Evolutionary conservation across 2,888 invertebrate genomes (phyloP), one percentile per base, ranked within the genome.

Genomic region (Thymelicus lineola): DNA sequence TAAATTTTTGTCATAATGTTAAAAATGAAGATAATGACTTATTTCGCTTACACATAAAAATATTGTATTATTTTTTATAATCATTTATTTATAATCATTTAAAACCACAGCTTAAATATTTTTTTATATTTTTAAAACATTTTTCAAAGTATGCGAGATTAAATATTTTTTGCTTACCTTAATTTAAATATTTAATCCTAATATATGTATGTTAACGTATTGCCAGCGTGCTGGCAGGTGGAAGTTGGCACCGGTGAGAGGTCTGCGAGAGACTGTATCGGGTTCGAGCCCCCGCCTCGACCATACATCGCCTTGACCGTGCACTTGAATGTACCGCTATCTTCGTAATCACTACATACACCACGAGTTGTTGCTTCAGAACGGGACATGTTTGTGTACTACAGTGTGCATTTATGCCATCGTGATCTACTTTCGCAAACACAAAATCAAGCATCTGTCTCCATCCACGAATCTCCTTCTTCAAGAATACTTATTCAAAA

Each of bases 281-380:
- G 74, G 76, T 74, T 76, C 71, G 76, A 73, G 77, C 77, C 75
- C 76, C 74, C 75, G 72, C 74, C 79, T 76, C 74, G 1, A 50
- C 48, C 48, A 50, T 65, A 72, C 80, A 79, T 62, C 78, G 83
- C 86, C 86, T 86, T 87, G 87, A 86, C 86, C 87, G 83, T 81
- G 84, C 86, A 85, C 90, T 88, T 88, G 84, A 77, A 55, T 84
- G 79, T 90, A 90, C 92, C 89, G 91, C 86, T 92, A 90, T 61
- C 61, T 62, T 62, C 55, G 61, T 62, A 55, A 55, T 61, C 67
- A 28, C 55, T 60, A 20, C 12, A 15, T 17, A 46, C 46, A 62
- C 67, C 67, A 68, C 6, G 14, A 55, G 4, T 28, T 28, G 5
- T 15, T 28, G 4, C 42, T 42, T 12, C 42, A 42, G 9, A 45